Conservation (phyloP, 2,797 vertebrate species). For the Oreortyx pictus region DNA sequence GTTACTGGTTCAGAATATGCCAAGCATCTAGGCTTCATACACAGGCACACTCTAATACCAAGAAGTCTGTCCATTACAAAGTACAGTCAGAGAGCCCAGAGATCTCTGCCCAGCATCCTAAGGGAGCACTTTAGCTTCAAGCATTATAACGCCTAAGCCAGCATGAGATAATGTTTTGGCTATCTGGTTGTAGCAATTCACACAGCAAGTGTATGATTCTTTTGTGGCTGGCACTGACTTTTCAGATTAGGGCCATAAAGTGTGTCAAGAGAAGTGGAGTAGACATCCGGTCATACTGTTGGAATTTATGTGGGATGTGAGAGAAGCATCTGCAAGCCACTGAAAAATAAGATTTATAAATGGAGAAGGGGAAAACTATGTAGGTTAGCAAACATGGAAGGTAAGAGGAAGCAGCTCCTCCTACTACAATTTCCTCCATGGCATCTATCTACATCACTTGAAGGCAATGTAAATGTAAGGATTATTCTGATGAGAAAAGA, state of each 20-base stretch:
- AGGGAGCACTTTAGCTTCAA: conserved; percentile 1
- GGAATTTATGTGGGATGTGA: conserved; percentile 64
- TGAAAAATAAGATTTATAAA: background rate
- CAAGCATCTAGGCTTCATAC: background rate
- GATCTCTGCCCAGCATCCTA: background rate
- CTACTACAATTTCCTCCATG: background rate
- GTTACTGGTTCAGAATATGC: background rate
- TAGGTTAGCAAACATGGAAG: background rate
- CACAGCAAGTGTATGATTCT: background rate
- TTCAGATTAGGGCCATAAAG: conserved; percentile 10
- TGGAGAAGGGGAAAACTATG: background rate
- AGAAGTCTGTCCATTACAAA: background rate
- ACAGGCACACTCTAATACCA: background rate
- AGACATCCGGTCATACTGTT: conserved; percentile 55
- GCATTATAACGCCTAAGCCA: background rate
- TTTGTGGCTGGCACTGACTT: conserved; percentile 1
- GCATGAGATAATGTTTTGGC: conserved; percentile 54
- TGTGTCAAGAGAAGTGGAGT: conserved; percentile 1
- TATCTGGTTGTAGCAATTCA: background rate
- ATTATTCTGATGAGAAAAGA: background rate
- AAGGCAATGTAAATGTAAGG: background rate
- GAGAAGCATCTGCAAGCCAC: conserved; percentile 26
- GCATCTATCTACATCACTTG: background rate
- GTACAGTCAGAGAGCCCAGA: background rate
- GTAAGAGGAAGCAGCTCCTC: background rate